Evolutionary conservation across 1,140 invertebrate genomes (phyloP), one percentile per base, ranked within the genome.

Genomic region (Drosophila parvula): DNA sequence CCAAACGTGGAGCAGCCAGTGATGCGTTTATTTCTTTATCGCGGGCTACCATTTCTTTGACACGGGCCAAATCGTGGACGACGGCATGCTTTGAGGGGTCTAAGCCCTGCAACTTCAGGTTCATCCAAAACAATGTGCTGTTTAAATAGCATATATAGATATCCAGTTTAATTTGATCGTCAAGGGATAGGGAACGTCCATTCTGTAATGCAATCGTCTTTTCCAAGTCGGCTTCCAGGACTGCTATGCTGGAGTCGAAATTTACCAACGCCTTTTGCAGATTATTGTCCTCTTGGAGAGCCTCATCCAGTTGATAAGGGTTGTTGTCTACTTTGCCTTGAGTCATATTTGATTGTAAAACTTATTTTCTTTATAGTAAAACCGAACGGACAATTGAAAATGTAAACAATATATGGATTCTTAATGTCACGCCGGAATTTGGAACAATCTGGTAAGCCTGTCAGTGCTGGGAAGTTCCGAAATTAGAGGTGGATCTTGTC

Each of bases 51-150:
- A 81, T 40, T 45, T 83, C 81, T 32, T 74, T 85, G 10, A 78
- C 73, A 6, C 81, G 73, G 2, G 30, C 40, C 38, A 83, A 61
- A 12, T 83, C 81, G 34, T 83, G 81, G 38, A 81, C 36, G 8
- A 83, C 70, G 32, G 57, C 38, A 14, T 83, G 73, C 79, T 85
- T 84, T 0, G 78, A 48, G 7, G 69, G 16, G 55, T 84, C 78
- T 11, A 27, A 43, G 8, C 81, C 81, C 16, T 78, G 78, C 7
- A 84, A 28, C 55, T 78, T 84, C 2, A 85, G 41, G 27, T 78
- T 40, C 40, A 84, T 84, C 74, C 78, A 84, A 60, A 50, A 84
- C n/a, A 84, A 34, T 8, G 81, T 84, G 53, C 81, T 84, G 18
- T 44, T 81, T 1, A 47, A 43, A 43, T 85, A 84, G 2, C 60